phyloP scores from a whole-genome alignment of 2,113 vertebrate species.

The Tachysurus vachellii region DNA sequence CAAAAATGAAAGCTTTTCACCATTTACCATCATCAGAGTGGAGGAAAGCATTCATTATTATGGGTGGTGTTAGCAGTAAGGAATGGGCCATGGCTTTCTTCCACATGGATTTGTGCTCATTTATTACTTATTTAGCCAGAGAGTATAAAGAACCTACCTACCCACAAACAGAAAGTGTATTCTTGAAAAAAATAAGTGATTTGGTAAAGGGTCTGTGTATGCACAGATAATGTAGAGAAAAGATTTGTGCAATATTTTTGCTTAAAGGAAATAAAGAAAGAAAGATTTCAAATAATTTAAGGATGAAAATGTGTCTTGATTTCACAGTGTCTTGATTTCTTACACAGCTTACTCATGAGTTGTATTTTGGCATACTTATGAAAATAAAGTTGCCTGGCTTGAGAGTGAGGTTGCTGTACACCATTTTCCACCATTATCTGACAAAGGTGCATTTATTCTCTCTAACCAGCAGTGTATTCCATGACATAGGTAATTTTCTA shows the following conservation, averaged over 20 bases:
- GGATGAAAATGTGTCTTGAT: background rate
- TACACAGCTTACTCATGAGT: background rate
- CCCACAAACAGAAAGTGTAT: background rate
- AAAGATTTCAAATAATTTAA: background rate
- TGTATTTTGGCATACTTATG: background rate
- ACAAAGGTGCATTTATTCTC: background rate
- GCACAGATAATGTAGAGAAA: background rate
- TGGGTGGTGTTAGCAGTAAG: background rate
- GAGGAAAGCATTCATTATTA: background rate
- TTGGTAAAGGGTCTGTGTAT: background rate
- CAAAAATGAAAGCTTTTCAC: background rate
- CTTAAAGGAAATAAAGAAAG: background rate
- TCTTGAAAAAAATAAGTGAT: background rate
- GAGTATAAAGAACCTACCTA: background rate
- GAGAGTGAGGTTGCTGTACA: background rate
- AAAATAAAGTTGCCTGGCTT: background rate
- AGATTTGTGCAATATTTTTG: background rate
- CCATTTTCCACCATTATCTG: background rate
- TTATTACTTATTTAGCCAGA: background rate
- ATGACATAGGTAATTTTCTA: background rate
- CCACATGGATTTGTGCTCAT: background rate
- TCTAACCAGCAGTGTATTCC: background rate
- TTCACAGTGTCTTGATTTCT: background rate
- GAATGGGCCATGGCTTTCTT: background rate
- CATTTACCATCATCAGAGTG: background rate